These are phyloP conservation scores for Polyergus mexicanus DNA, from an alignment of 1,140 invertebrate species.

Conservation along the genomic window DNA sequence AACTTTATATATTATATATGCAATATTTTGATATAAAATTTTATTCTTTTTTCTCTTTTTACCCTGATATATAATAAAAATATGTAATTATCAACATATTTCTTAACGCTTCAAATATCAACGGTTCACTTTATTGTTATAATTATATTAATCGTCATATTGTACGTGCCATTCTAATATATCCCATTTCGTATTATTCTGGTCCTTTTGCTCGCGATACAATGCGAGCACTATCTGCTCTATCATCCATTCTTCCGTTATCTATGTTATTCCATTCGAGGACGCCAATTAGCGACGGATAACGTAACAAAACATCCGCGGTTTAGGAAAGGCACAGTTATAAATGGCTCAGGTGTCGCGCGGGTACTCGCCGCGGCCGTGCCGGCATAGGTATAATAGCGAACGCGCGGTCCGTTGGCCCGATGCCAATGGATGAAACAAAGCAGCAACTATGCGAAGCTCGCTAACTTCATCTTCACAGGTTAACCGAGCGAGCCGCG, in stretches of 20 bases:
- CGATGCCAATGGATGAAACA: conserved; percentile 82
- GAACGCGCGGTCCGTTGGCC: conserved; percentile 74
- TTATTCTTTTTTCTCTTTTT: background rate
- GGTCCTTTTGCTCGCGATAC: background rate
- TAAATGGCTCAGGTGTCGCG: conserved; percentile 45
- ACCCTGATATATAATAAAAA: background rate
- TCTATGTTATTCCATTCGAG: background rate
- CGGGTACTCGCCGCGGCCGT: conserved; percentile 27
- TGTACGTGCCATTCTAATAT: background rate
- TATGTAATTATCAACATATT: background rate
- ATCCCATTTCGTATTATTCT: background rate
- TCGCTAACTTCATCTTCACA: conserved; percentile 82
- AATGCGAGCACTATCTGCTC: background rate
- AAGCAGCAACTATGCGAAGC: conserved; percentile 82
- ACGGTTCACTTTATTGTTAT: background rate
- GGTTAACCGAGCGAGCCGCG: conserved; percentile 79
- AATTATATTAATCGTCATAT: background rate
- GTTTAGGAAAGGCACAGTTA: conserved; percentile 39
- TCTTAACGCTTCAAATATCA: background rate
- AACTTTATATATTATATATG: conserved; percentile 22
- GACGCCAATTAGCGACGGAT: conserved; percentile 47
- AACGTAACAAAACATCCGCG: conserved; percentile 40
- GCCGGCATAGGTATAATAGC: conserved; percentile 64
- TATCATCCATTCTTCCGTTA: conserved; percentile 1
- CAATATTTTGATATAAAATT: background rate